Evolutionary conservation across 2,888 invertebrate genomes (phyloP).

Genomic region (Lycaena phlaeas): DNA sequence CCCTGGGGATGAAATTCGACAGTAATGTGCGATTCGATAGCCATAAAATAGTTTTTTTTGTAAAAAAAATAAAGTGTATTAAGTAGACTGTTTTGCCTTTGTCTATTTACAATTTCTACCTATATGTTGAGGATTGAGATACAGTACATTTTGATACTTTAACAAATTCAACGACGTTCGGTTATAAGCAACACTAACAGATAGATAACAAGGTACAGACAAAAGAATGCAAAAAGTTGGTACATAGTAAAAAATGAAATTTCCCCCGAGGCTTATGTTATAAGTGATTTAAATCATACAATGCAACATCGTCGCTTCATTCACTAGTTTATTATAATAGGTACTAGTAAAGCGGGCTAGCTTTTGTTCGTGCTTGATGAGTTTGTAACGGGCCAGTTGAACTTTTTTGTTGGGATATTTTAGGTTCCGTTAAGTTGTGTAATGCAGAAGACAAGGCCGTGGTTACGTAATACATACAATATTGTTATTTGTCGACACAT

Average conservation of each 20-base stretch:
- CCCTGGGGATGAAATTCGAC: too few relatives aligned
- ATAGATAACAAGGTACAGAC: too few relatives aligned
- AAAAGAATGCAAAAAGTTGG: too few relatives aligned
- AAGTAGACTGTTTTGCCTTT: too few relatives aligned
- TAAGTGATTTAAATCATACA: constrained; percentile 1
- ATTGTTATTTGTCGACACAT: neutral
- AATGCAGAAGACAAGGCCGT: constrained; percentile 6
- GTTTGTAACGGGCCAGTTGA: constrained; percentile 5
- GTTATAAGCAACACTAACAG: too few relatives aligned
- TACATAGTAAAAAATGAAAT: constrained; percentile 7
- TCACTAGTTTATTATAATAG: constrained; percentile 1
- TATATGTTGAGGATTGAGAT: too few relatives aligned
- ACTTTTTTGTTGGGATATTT: neutral
- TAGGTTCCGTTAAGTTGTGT: constrained; percentile 4
- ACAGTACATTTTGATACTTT: too few relatives aligned
- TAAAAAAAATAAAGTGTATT: too few relatives aligned
- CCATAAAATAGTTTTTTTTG: too few relatives aligned
- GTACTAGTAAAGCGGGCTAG: neutral
- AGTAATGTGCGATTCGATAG: too few relatives aligned
- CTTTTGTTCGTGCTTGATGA: constrained; percentile 5
- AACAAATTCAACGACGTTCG: too few relatives aligned
- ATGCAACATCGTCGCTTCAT: constrained; percentile 2
- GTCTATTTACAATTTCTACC: too few relatives aligned
- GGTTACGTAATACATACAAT: constrained; percentile 1
- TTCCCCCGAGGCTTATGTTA: neutral